Evolutionary conservation across 2,113 vertebrate genomes (phyloP), one percentile per base, ranked within the genome.

Genomic region (Paramormyrops kingsleyae): DNA sequence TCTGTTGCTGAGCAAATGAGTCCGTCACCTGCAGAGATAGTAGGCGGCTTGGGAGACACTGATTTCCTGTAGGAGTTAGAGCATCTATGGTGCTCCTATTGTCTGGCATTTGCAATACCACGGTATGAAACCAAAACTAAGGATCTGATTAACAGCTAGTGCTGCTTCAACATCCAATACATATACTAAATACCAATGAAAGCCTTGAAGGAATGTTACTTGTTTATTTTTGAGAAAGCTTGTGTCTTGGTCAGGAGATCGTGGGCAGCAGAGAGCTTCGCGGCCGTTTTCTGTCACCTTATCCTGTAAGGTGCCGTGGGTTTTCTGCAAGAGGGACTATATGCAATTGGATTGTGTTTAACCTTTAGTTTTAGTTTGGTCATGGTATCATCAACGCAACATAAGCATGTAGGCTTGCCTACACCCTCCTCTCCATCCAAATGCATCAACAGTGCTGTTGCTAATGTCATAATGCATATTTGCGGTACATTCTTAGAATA

Each of bases 11-110:
- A 92, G 92, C 92, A 93, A 94, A 95, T 94, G 89, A 95, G 77
- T 93, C 92, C 85, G 89, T 87, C 92, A 92, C 93, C 92, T 92
- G 86, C 56, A 92, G 92, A 91, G 88, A 90, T 93, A 77, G 90
- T 86, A 44, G 66, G 89, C 90, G 93, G 90, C 92, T 91, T 95
- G 93, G 94, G 94, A 94, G 96, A 95, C 94, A 93, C 90, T 90
- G 91, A 88, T 91, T 88, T 93, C 90, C 35, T 89, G 86, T 6
- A 86, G 90, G 90, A 92, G 92, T 83, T 74, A 19, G 59, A 24
- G 90, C 86, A 35, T 53, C 3, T 80, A 10, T 88, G 50, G 12
- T 59, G 6, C 21, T 52, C 62, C 89, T 27, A n/a, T 42, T 35
- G 42, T 27, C 74, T 52, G 88, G 90, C 92, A 39, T 52, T 53